Conservation (phyloP, 2,113 vertebrate species). For the Pteruthius melanotis region DNA sequence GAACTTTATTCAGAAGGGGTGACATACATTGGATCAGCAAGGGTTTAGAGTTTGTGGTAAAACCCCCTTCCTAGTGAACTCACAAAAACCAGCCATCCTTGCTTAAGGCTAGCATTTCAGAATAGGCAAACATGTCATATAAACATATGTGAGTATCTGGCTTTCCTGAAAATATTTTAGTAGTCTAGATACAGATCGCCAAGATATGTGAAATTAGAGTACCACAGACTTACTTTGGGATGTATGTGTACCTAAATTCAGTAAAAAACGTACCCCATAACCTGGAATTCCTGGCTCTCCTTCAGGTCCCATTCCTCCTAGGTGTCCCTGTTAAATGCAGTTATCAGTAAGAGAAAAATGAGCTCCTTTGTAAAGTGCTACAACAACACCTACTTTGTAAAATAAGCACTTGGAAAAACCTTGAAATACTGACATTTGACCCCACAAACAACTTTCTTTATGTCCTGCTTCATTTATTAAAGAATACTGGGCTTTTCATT, state of each 20-base stretch:
- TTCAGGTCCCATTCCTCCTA: constrained; percentile 84
- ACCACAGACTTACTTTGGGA: background rate
- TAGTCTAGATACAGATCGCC: background rate
- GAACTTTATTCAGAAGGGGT: background rate
- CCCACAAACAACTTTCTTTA: background rate
- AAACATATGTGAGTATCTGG: background rate
- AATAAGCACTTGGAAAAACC: background rate
- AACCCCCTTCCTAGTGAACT: background rate
- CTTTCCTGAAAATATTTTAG: background rate
- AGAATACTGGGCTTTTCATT: background rate
- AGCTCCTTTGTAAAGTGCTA: background rate
- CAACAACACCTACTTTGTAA: background rate
- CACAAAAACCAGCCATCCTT: background rate
- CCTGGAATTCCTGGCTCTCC: constrained; percentile 89
- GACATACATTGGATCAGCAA: background rate
- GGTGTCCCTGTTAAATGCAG: constrained; percentile 79
- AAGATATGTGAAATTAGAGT: background rate
- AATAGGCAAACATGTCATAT: background rate
- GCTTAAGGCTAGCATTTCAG: background rate
- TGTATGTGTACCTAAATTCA: background rate
- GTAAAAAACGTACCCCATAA: constrained; percentile 79
- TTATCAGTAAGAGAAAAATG: constrained; percentile 38
- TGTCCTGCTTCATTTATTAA: background rate
- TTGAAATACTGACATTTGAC: background rate
- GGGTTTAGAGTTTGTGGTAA: background rate